Evolutionary conservation across 2,113 vertebrate species (phyloP).

Genomic region (Orycteropus afer): DNA sequence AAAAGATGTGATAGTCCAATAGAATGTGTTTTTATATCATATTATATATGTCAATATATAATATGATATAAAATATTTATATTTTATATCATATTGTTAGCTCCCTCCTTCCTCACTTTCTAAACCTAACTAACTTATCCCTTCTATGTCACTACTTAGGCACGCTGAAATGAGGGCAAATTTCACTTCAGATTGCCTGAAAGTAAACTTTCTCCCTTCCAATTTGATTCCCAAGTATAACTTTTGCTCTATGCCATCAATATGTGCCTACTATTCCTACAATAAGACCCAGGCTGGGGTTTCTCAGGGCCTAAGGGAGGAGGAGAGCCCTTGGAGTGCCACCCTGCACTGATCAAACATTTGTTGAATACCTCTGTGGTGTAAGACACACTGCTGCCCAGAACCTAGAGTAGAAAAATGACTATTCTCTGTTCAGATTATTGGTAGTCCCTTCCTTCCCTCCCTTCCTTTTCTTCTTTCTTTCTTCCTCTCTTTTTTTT

Average conservation of each 20-base stretch:
- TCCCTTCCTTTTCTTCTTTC: neutral
- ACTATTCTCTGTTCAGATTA: conserved; percentile 53
- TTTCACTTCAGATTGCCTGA: conserved; percentile 41
- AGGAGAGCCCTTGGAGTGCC: too few relatives aligned
- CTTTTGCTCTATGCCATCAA: too few relatives aligned
- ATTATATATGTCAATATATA: too few relatives aligned
- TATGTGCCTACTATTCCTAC: too few relatives aligned
- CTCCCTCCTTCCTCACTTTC: neutral
- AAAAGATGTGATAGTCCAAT: neutral
- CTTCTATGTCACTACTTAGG: neutral
- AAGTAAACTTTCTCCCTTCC: conserved; percentile 41
- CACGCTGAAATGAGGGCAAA: neutral
- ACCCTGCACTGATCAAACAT: too few relatives aligned
- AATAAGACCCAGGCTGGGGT: too few relatives aligned
- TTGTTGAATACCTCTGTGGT: neutral
- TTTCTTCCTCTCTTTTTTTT: neutral
- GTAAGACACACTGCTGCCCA: neutral
- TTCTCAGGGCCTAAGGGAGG: too few relatives aligned
- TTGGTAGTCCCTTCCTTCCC: neutral
- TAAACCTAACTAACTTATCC: neutral
- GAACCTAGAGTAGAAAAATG: conserved; percentile 21
- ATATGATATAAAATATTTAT: too few relatives aligned
- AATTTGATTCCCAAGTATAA: neutral
- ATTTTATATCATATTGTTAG: too few relatives aligned
- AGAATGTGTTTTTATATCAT: neutral